Percentiles rank a stretch among this genome's conserved stretches.
Conservation (phyloP, 2,113 vertebrate genomes). For the Tragelaphus strepsiceros region DNA sequence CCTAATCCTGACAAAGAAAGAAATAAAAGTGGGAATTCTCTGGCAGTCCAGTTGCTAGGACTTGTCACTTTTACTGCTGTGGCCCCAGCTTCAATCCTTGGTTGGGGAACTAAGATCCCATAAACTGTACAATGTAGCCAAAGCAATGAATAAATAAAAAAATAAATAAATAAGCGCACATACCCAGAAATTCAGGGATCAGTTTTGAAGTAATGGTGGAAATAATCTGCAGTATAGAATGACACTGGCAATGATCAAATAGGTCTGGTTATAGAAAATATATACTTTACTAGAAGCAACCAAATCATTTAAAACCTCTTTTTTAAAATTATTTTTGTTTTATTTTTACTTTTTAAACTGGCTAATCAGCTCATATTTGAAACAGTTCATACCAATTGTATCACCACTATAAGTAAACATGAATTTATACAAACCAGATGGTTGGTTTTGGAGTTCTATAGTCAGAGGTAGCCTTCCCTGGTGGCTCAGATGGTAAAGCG, state of each 20-base stretch:
- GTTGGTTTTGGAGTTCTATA: neutral
- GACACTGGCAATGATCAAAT: neutral
- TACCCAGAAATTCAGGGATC: neutral
- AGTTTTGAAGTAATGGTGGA: neutral
- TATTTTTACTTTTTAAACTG: neutral
- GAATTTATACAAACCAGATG: neutral
- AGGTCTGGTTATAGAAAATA: neutral
- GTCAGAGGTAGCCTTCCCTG: neutral
- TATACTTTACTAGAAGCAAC: neutral
- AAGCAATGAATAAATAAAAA: neutral
- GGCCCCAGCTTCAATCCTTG: neutral
- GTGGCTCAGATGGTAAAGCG: too few species aligned
- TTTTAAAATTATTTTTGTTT: neutral
- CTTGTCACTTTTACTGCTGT: neutral
- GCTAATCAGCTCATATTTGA: neutral
- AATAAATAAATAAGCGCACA: neutral
- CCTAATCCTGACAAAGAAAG: neutral
- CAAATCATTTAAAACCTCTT: neutral
- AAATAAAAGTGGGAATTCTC: neutral
- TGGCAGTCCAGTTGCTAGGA: neutral
- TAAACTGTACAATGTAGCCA: neutral
- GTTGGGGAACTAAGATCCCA: neutral
- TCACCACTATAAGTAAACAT: neutral
- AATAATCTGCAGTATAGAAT: neutral
- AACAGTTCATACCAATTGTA: neutral